These are phyloP conservation scores for Picathartes gymnocephalus DNA, from an alignment of 2,113 vertebrate genomes.

Conservation along the genomic window DNA sequence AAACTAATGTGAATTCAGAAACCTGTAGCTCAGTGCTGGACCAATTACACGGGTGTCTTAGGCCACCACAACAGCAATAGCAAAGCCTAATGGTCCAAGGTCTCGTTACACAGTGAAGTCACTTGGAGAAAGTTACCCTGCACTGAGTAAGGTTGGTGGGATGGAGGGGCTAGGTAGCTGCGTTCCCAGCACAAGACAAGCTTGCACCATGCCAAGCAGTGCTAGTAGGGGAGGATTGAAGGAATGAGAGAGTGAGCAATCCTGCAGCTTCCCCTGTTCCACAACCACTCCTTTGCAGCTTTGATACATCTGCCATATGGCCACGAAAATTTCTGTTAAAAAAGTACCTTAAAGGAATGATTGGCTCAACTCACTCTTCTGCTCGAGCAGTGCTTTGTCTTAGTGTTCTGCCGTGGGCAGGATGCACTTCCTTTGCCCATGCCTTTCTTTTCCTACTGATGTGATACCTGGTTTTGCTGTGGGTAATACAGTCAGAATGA, in stretches of 20 bases:
- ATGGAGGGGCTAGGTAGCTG: neutral
- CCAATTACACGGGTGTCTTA: neutral
- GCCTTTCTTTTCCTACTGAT: neutral
- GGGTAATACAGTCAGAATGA: neutral
- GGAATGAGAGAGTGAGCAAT: neutral
- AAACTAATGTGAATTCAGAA: neutral
- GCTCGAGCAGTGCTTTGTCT: accelerated
- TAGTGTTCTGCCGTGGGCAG: neutral
- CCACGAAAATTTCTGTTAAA: neutral
- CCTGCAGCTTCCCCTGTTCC: neutral
- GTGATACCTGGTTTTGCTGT: neutral
- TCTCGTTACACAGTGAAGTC: neutral
- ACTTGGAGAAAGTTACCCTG: neutral
- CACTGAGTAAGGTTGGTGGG: neutral
- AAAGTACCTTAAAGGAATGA: neutral
- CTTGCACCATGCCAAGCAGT: neutral
- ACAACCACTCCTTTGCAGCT: neutral
- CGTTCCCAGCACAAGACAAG: neutral
- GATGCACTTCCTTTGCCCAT: neutral
- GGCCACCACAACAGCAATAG: neutral
- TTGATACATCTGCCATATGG: neutral
- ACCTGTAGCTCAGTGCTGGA: neutral
- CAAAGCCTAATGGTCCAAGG: neutral
- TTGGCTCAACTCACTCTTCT: neutral
- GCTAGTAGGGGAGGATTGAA: neutral